Percentiles rank a stretch among this genome's conserved stretches.
Conservation (phyloP, 2,797 vertebrate species). For the Hydrophis major region DNA sequence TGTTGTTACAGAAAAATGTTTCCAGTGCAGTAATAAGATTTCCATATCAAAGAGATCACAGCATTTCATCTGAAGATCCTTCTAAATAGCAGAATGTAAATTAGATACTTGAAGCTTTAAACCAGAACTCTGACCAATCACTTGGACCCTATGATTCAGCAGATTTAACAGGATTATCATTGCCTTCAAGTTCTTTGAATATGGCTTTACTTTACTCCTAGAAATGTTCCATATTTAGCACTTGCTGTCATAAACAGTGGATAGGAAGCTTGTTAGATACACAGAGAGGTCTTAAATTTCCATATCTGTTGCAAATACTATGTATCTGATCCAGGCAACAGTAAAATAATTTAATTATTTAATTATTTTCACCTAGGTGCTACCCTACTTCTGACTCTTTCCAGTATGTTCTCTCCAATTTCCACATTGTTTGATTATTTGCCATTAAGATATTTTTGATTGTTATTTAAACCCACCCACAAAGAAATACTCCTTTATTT, state of each 20-base stretch:
- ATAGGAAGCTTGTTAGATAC: slow-evolving; percentile 24
- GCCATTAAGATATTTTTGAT: no score
- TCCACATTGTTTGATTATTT: no score
- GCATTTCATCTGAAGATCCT: neutral
- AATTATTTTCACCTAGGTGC: no score
- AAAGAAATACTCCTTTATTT: no score
- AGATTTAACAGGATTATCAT: neutral
- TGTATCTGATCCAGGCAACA: no score
- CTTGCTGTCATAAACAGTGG: slow-evolving; percentile 8
- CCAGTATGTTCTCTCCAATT: no score
- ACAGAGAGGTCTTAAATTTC: slow-evolving; percentile 2
- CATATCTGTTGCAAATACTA: neutral
- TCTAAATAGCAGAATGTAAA: neutral
- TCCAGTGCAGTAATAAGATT: slow-evolving; percentile 6
- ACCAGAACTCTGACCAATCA: slow-evolving; percentile 9
- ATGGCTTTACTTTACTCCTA: neutral
- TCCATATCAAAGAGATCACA: neutral
- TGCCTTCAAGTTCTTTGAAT: neutral
- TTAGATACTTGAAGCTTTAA: neutral
- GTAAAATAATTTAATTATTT: no score
- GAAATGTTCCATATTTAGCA: neutral
- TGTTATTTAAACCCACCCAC: no score
- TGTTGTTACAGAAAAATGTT: slow-evolving; percentile 28
- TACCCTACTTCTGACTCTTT: no score
- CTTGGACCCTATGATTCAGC: neutral